phyloP scores from a whole-genome alignment of 2,888 invertebrate genomes.

The Phyllotreta striolata region DNA sequence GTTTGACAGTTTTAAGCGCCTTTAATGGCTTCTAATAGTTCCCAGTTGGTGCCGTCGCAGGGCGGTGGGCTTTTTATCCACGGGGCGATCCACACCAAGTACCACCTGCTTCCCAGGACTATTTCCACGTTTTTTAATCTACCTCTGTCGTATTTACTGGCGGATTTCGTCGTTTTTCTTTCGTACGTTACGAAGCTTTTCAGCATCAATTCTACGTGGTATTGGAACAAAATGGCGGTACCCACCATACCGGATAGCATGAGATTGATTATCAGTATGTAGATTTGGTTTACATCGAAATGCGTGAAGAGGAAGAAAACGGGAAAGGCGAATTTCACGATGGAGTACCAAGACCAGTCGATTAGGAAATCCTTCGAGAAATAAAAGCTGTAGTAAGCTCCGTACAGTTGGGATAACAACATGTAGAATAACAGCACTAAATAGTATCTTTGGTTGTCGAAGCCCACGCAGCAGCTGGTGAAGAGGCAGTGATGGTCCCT shows the following conservation, averaged over 20 bases:
- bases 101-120: constrained; percentile 84
- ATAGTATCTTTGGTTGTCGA: constrained; percentile 87
- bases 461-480: constrained; percentile 87
- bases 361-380: constrained; percentile 70
- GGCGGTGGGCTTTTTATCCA: constrained; percentile 78
- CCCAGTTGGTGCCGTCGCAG: constrained; percentile 77
- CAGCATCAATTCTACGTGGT: constrained; percentile 74
- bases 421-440: constrained; percentile 78
- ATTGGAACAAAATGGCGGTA: constrained; percentile 72
- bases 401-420: constrained; percentile 74
- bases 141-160: constrained; percentile 74
- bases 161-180: constrained; percentile 67
- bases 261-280: constrained; percentile 74
- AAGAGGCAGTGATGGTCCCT: constrained; percentile 91
- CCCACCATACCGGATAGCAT: constrained; percentile 73
- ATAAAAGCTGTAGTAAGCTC: constrained; percentile 72
- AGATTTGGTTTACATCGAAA: constrained; percentile 71
- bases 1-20: background rate
- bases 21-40: constrained; percentile 27
- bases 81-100: constrained; percentile 80
- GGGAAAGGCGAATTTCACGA: constrained; percentile 76
- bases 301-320: constrained; percentile 75
- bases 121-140: constrained; percentile 75
- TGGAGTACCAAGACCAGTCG: constrained; percentile 64
- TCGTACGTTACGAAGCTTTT: constrained; percentile 81